Base-by-base conservation (phyloP, 2,113 vertebrate species). In the Scalopus aquaticus region DNA sequence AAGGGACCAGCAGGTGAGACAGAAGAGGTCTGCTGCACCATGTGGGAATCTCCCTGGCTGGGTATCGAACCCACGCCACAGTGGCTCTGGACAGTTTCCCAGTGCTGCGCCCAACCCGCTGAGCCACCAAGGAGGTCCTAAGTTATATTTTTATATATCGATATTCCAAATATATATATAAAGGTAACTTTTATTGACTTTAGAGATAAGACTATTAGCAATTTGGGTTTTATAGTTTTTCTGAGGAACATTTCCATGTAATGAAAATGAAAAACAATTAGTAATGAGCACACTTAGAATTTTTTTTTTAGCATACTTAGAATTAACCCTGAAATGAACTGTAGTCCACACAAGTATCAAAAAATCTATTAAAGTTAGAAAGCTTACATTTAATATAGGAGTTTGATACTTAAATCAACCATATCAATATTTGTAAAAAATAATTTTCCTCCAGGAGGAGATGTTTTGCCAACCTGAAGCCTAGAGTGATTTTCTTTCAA, bases 331-430 rank as follows among this genome's bases (percentile, higher is more conserved):
- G 42, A 51, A 62, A 95, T 91, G 35, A 94, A 60, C 67, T 79
- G 74, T 2, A 78, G 37, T 35, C 16, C 46, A 44, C 28, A 49
- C 46, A 78, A 69, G 15, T 39, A 78, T 51, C 92, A 96, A 92
- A 93, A 77, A 84, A 78, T 44, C 42, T n/a, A n/a, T n/a, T n/a
- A n/a, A n/a, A n/a, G n/a, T 42, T 90, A 84, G 72, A 88, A 95
- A 56, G 37, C 73, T 80, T 76, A 54, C 30, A 95, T 69, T 93
- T 95, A 88, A 94, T 92, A 85, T 78, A 95, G 88, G 69, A 77
- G 30, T 78, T 69, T 26, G 3, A 44, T 87, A 49, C 39, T 95
- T 79, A 88, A 93, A 96, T 86, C 44, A 91, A 79, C 74, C 51
- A 95, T 42, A 89, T 9, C 22, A 80, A 89, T 64, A 83, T 91